Percentiles rank a stretch among this genome's conserved stretches.
These are phyloP conservation scores for Drosophila barbarae DNA, from an alignment of 2,888 invertebrate genomes.

Conservation along the genomic window DNA sequence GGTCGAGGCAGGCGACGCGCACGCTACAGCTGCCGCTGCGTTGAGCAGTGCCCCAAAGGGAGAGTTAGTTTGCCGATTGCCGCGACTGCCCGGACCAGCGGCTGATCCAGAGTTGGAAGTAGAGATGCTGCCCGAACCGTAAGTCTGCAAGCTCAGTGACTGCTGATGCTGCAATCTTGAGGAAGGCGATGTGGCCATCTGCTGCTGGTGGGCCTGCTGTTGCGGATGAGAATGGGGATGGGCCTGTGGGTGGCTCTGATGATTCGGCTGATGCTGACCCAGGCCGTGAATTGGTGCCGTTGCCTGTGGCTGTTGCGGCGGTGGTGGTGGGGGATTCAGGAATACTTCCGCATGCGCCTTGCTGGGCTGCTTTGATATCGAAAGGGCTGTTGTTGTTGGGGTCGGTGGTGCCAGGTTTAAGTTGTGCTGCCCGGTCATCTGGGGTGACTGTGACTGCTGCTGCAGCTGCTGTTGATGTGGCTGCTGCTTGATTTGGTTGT, in stretches of 20 bases:
- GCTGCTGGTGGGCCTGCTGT: conserved; percentile 33
- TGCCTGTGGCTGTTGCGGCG: conserved; percentile 43
- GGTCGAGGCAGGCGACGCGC: conserved; percentile 68
- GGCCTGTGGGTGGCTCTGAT: conserved; percentile 40
- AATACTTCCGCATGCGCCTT: conserved; percentile 60
- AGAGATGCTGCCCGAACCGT: conserved; percentile 18
- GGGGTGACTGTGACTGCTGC: conserved; percentile 45
- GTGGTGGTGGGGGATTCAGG: conserved; percentile 64
- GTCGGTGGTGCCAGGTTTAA: conserved; percentile 57
- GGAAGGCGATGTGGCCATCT: conserved; percentile 25
- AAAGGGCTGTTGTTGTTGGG: conserved; percentile 16
- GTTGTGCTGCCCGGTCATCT: conserved; percentile 55
- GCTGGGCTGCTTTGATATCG: conserved; percentile 42
- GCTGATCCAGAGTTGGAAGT: conserved; percentile 28
- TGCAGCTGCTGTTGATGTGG: conserved; percentile 49
- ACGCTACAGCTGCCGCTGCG: conserved; percentile 61
- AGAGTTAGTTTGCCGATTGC: conserved; percentile 67
- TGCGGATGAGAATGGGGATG: conserved; percentile 30
- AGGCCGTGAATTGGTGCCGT: conserved; percentile 4
- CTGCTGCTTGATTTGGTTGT: conserved; percentile 77
- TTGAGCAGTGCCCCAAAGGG: conserved; percentile 73
- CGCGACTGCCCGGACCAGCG: conserved; percentile 18
- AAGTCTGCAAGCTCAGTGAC: conserved; percentile 17
- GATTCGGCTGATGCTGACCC: conserved; percentile 24
- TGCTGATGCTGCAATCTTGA: conserved; percentile 17